A percentile compares a stretch with the other conserved stretches of the same genome.
Conservation (phyloP, 2,888 invertebrate genomes). For the Hecatera dysodea region DNA sequence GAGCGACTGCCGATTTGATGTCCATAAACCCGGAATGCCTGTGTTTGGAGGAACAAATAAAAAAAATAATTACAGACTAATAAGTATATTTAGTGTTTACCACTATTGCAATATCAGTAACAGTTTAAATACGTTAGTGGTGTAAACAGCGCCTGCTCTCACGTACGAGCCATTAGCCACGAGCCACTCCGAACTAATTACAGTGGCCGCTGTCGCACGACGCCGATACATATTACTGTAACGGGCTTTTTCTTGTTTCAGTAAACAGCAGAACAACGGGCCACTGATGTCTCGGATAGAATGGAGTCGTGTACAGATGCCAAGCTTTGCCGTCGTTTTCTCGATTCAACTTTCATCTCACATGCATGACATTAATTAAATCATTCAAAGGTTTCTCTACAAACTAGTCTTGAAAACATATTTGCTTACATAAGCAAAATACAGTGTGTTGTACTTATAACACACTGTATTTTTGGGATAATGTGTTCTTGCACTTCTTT, state of each 20-base stretch:
- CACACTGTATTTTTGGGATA: not conserved
- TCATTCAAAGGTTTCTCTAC: too few species aligned
- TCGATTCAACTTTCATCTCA: not conserved
- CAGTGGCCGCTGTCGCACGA: constrained; percentile 14
- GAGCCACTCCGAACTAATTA: constrained; percentile 44
- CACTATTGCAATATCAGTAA: not conserved
- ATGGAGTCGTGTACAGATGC: not conserved
- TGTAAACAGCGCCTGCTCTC: constrained; percentile 21
- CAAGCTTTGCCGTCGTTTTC: not conserved
- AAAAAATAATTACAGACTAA: not conserved
- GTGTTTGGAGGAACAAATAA: not conserved
- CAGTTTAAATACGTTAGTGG: not conserved
- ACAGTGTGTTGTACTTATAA: too few species aligned
- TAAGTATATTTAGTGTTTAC: not conserved
- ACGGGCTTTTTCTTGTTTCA: constrained; percentile 20
- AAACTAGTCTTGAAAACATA: too few species aligned
- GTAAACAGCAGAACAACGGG: not conserved
- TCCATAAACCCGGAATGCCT: too few species aligned
- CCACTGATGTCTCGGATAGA: not conserved
- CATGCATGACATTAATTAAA: too few species aligned
- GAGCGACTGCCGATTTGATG: too few species aligned
- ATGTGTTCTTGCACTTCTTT: not conserved
- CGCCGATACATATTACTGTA: not conserved
- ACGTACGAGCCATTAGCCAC: constrained; percentile 52
- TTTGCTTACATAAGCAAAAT: too few species aligned